Conservation (phyloP, 1,140 invertebrate species). For the Eumaeus atala region DNA sequence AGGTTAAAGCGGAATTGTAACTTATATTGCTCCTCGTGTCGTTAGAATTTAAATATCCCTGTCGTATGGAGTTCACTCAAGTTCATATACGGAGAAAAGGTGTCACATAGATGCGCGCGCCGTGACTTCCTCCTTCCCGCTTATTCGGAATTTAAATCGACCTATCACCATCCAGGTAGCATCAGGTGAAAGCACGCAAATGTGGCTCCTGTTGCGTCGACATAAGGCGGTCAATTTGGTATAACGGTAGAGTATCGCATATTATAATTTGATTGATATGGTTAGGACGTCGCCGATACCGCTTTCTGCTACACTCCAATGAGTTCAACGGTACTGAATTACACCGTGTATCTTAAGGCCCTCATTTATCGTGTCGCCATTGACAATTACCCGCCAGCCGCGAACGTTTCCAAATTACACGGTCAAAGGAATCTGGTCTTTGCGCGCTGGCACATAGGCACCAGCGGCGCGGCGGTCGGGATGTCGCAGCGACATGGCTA, state of each 20-base stretch:
- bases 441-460: conserved; percentile 15
- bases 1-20: no score
- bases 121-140: conserved; percentile 71
- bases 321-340: conserved; percentile 67
- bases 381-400: conserved; percentile 46
- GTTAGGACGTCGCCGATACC: conserved; percentile 53
- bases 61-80: conserved; percentile 58
- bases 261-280: conserved; percentile 71
- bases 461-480: conserved; percentile 11
- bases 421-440: conserved; percentile 26
- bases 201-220: conserved; percentile 30
- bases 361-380: conserved; percentile 62
- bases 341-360: conserved; percentile 57
- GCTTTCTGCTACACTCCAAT: conserved; percentile 64
- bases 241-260: conserved; percentile 37
- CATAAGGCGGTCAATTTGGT: conserved; percentile 30
- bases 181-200: conserved; percentile 25
- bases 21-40: neutral
- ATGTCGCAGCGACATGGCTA: conserved; percentile 25
- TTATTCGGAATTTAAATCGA: conserved; percentile 72
- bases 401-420: conserved; percentile 26
- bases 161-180: conserved; percentile 52
- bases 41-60: conserved; percentile 28
- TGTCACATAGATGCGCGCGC: conserved; percentile 58
- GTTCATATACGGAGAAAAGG: conserved; percentile 69